Evolutionary conservation across 2,888 invertebrate genomes (phyloP).

Genomic region (Leucophenga maculata): DNA sequence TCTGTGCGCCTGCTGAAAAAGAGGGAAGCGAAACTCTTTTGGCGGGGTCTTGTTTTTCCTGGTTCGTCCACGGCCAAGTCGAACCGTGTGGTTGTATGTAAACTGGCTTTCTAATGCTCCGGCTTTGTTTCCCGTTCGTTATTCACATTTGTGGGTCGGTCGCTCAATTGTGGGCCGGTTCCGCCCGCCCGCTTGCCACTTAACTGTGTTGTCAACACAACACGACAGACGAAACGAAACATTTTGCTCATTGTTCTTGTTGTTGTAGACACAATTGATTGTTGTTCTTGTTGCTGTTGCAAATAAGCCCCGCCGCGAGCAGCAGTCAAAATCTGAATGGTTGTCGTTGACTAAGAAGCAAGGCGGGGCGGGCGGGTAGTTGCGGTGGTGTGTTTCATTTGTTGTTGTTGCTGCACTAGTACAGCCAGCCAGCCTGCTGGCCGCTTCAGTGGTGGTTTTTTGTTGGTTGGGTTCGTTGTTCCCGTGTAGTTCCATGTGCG

Average conservation of each 20-base stretch:
- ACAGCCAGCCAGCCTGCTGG: background rate
- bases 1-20: constrained; percentile 71
- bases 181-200: constrained; percentile 40
- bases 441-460: background rate
- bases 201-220: too few species aligned
- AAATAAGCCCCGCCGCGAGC: too few species aligned
- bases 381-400: background rate
- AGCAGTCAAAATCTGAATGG: too few species aligned
- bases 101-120: constrained; percentile 54
- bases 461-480: background rate
- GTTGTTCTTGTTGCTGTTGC: too few species aligned
- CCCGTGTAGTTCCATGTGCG: constrained; percentile 14
- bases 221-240: too few species aligned
- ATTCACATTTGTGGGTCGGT: constrained; percentile 47
- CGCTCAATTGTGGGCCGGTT: constrained; percentile 35
- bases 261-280: too few species aligned
- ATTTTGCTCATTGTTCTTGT: too few species aligned
- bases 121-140: constrained; percentile 56
- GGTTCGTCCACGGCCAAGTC: constrained; percentile 52
- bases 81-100: constrained; percentile 53
- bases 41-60: constrained; percentile 73
- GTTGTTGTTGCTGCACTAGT: background rate
- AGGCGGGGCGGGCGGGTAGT: too few species aligned
- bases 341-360: too few species aligned
- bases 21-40: constrained; percentile 73